Evolutionary conservation across 2,113 vertebrate species (phyloP), one percentile per base, ranked within the genome.

Genomic region (Aphelocoma coerulescens): DNA sequence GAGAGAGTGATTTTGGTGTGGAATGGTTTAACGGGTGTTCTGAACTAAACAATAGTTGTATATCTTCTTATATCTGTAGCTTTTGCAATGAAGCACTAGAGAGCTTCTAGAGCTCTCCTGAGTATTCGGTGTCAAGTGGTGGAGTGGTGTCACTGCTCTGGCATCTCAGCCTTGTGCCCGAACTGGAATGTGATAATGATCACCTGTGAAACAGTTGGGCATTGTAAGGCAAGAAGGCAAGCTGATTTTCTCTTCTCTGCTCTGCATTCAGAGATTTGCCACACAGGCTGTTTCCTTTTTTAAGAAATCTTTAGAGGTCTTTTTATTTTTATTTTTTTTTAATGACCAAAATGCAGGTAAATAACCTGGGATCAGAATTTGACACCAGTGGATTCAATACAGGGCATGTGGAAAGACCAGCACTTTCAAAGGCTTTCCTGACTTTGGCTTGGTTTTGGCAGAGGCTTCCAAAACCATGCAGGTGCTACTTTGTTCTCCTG

Each of bases 341-440:
- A 16, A 30, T 2, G 3, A 23, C 35, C 44, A 61, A 24, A 88
- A 16, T 10, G 6, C 9, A 10, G 1, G 0, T 59, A 28, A 48
- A 33, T 79, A 69, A 39, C 4, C 7, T 23, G 35, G 21, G 13
- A 6, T 62, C 8, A 30, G 43, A 63, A 43, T 57, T 57, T 4
- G 4, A 5, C 24, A 3, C 21, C 5, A 1, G 4, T 75, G 54
- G 16, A 14, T 87, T 85, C 30, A 15, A 2, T 46, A 11, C 3
- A 23, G 57, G 32, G 14, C 41, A 11, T 5, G 10, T 41, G 28
- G 5, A 43, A 39, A 43, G 44, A 19, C 13, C 32, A 62, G 22
- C 1, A 2, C 26, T 61, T 80, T 51, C 20, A n/a, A 43, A 37
- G 26, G 48, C 20, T 49, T 16, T 3, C 22, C 24, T 16, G 5